A percentile compares a stretch with the other conserved stretches of the same genome.
phyloP scores from a whole-genome alignment of 2,797 vertebrate genomes.

The Danio aesculapii region DNA sequence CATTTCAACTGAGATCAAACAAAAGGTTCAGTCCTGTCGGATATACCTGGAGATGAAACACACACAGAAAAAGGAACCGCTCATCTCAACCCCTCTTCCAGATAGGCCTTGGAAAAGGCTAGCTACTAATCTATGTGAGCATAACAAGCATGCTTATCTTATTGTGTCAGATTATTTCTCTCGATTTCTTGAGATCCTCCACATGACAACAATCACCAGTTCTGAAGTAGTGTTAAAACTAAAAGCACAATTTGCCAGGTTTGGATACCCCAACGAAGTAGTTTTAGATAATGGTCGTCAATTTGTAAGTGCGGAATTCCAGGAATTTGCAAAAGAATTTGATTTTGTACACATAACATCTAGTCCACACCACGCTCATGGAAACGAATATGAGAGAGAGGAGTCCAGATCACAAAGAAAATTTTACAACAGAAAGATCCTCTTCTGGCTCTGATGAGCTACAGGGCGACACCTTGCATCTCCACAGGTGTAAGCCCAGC shows the following conservation, averaged over 20 bases:
- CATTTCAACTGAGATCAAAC: too few relatives aligned
- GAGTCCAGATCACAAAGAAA: slow-evolving; percentile 30
- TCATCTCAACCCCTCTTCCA: background rate
- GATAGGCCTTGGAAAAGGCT: background rate
- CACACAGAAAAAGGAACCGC: background rate
- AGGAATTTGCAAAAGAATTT: background rate
- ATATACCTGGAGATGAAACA: background rate
- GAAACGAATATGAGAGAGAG: slow-evolving; percentile 41
- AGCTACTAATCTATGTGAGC: background rate
- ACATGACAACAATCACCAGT: slow-evolving; percentile 6
- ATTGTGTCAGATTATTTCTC: too few relatives aligned
- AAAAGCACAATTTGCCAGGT: slow-evolving; percentile 14
- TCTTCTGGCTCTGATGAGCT: too few relatives aligned
- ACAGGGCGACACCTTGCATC: too few relatives aligned
- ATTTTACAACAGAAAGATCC: slow-evolving; percentile 42
- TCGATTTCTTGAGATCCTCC: too few relatives aligned
- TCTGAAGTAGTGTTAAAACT: background rate
- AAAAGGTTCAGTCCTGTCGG: background rate
- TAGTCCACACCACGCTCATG: slow-evolving; percentile 30
- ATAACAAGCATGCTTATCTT: slow-evolving; percentile 13
- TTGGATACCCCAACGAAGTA: background rate
- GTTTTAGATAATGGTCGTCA: slow-evolving; percentile 13
- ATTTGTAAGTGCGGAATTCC: too few relatives aligned
- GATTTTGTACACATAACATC: slow-evolving; percentile 42
- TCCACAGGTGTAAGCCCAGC: too few relatives aligned